A percentile compares a stretch with the other conserved stretches of the same genome.
Conservation (phyloP, 2,797 vertebrate genomes). For the Podargus strigoides region DNA sequence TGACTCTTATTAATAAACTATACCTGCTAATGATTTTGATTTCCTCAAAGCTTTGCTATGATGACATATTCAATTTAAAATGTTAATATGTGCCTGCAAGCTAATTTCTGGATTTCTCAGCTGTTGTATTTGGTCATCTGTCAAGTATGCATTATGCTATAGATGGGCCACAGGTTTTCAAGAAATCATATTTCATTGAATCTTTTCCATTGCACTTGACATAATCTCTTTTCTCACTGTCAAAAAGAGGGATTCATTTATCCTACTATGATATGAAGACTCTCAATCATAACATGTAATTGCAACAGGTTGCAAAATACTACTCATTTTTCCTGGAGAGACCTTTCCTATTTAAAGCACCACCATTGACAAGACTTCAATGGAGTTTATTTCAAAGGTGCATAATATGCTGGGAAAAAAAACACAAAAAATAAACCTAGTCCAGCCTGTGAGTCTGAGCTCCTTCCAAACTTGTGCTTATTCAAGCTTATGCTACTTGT, state of each 20-base stretch:
- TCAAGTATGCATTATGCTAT: not conserved
- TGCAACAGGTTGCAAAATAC: not conserved
- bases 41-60: not conserved
- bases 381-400: not conserved
- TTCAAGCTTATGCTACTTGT: no score
- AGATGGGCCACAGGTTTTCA: not conserved
- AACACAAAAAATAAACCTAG: accelerated
- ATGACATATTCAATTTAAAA: not conserved
- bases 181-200: not conserved
- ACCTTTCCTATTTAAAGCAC: not conserved
- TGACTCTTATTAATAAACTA: not conserved
- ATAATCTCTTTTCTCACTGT: not conserved
- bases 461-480: not conserved
- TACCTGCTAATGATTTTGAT: not conserved
- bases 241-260: not conserved
- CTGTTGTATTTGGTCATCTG: not conserved
- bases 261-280: not conserved
- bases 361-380: not conserved
- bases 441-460: not conserved
- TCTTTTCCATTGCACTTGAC: not conserved
- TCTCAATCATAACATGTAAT: not conserved
- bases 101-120: not conserved
- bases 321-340: not conserved
- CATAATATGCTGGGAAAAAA: not conserved
- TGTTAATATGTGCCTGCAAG: not conserved